Percentiles rank a stretch among this genome's conserved stretches.
phyloP scores from a whole-genome alignment of 2,888 invertebrate species.

The Ectropis crepuscularia region DNA sequence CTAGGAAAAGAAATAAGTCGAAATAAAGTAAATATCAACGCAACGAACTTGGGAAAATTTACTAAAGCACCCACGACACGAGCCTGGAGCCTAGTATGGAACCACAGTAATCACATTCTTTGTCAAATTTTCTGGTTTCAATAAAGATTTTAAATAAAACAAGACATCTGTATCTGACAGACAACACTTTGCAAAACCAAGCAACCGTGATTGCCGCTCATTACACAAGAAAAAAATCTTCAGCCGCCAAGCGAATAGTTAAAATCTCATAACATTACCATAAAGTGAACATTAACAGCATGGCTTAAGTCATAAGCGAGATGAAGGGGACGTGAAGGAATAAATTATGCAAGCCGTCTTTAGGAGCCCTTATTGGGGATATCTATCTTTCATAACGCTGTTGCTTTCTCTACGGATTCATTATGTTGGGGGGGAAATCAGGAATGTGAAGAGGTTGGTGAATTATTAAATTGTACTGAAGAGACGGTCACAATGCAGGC shows the following conservation, averaged over 20 bases:
- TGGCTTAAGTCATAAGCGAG: slow-evolving; percentile 59
- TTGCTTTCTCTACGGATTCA: slow-evolving; percentile 24
- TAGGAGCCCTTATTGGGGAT: slow-evolving; percentile 31
- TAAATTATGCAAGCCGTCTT: slow-evolving; percentile 34
- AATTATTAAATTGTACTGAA: slow-evolving; percentile 1
- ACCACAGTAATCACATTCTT: no score
- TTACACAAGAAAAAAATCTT: slow-evolving; percentile 72
- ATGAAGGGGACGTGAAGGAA: slow-evolving; percentile 23
- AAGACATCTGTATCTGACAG: no score
- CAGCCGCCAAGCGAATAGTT: slow-evolving; percentile 82
- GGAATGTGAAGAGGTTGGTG: background rate
- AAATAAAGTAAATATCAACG: no score
- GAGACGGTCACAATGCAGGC: background rate
- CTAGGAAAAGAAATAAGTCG: no score
- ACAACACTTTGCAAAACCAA: no score
- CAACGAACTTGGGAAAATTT: no score
- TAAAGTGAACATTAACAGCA: slow-evolving; percentile 78
- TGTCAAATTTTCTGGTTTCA: no score
- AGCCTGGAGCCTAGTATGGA: no score
- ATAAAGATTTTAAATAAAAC: no score
- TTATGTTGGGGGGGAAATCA: slow-evolving; percentile 21
- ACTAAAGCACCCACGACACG: no score
- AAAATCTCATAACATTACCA: slow-evolving; percentile 83
- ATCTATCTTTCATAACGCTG: slow-evolving; percentile 35
- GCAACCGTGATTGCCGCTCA: slow-evolving; percentile 27